Evolutionary conservation across 1,140 invertebrate genomes (phyloP).

Genomic region (Drosophila pruinosa): DNA sequence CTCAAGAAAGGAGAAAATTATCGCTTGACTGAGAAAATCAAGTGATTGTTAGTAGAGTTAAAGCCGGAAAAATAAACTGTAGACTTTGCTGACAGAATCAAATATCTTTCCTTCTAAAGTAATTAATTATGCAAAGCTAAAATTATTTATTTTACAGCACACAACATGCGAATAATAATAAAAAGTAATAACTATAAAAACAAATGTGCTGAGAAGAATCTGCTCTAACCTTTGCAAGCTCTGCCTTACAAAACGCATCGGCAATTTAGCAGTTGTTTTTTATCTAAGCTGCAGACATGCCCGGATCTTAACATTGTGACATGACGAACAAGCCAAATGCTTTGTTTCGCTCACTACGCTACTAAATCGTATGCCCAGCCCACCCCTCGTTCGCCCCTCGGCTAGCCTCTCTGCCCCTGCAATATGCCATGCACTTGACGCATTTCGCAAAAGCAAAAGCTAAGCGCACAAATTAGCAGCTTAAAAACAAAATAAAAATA

Average conservation of each 20-base stretch:
- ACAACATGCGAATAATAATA: neutral
- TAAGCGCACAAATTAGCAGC: constrained; percentile 49
- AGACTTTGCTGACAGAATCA: too few relatives aligned
- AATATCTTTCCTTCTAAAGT: too few relatives aligned
- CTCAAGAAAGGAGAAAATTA: too few relatives aligned
- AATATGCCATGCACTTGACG: constrained; percentile 32
- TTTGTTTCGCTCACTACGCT: neutral
- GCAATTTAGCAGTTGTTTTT: neutral
- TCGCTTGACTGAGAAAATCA: too few relatives aligned
- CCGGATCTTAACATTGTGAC: constrained; percentile 34
- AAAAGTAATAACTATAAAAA: neutral
- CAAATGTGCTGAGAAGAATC: neutral
- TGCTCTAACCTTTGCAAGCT: neutral
- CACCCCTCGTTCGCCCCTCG: neutral
- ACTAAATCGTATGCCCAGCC: neutral
- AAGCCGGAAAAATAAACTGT: too few relatives aligned
- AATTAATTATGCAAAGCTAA: neutral
- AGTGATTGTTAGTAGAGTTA: too few relatives aligned
- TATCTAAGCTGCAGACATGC: constrained; percentile 3
- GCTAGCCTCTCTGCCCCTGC: neutral
- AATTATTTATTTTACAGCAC: neutral
- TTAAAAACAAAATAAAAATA: neutral
- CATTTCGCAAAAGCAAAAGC: constrained; percentile 32
- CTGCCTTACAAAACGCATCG: neutral
- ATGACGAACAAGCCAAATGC: constrained; percentile 16